Evolutionary conservation across 1,140 invertebrate species (phyloP), one percentile per base, ranked within the genome.

Genomic region (Tetraneura akinire): DNA sequence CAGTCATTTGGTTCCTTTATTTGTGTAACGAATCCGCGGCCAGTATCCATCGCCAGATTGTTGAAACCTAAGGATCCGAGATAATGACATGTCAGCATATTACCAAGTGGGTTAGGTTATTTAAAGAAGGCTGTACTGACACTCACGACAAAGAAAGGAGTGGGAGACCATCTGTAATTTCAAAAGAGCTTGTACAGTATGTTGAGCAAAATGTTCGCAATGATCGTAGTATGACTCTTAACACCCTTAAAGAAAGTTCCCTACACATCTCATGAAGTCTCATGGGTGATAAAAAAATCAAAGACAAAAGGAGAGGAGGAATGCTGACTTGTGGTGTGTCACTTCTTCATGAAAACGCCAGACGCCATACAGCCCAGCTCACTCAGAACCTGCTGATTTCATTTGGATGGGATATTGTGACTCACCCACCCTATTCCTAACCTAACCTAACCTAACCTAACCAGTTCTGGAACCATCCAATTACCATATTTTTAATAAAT

Each of bases 91-190:
- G n/a, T 23, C 10, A n/a, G 51, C 18, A 49, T 53, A 45, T 74
- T 9, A 32, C 29, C 32, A n/a, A 55, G 47, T 74, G n/a, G 45
- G 32, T 32, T 32, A 42, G 23, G 8, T 14, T 26, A 16, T 74
- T 74, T 32, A n/a, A 23, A 74, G 47, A 23, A 26, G 47, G 45
- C 6, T 47, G 45, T 45, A 74, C 45, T 3, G 21, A 49, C 1
- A 32, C 45, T 8, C 10, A 2, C 5, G 71, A 74, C 21, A 23
- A 76, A 13, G 13, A 53, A 49, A 11, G 73, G 3, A 26, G 21
- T 42, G 73, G 73, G 13, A 53, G 73, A 53, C 51, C 51, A 16
- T 55, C 21, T 16, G 51, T 55, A 9, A 76, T 57, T 60, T 53
- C 73, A 26, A 51, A 76, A 13, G n/a, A 76, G 26, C 51, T 76